Base-by-base conservation (phyloP, 2,888 invertebrate genomes). In the Limulus polyphemus region DNA sequence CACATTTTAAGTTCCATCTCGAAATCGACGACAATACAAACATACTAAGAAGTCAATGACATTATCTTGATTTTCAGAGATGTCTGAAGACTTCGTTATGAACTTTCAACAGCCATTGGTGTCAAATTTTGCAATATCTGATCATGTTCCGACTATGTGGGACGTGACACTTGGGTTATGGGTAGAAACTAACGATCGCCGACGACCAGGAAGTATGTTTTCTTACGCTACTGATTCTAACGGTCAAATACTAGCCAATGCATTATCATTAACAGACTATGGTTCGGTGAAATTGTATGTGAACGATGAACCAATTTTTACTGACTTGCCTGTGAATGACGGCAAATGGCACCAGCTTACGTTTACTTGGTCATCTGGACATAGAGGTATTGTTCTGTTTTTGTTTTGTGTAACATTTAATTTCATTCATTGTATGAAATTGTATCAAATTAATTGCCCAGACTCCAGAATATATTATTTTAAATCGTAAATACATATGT, bases 271-370 rank as follows among this genome's bases (percentile, higher is more conserved):
- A 54, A 65, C 57, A 11, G 65, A 62, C 50, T 65, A 61, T 32
- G 51, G 51, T 5, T 61, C 57, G 10, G 16, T 65, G 1, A 56
- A 60, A 32, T 51, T 65, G 49, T 65, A 60, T 48, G 61, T 65
- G 9, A 65, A 65, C 54, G 61, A 65, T 47, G 56, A 65, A 32
- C 65, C 65, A 0, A 13, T 65, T n/a, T 52, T 59, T 47, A 65
- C 65, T 13, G 61, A 65, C 10, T 55, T 62, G 4, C 56, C 58
- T 49, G 51, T 65, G 10, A 54, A 59, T 10, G 65, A 65, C 48
- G 65, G 65, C 11, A 50, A 61, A 52, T 65, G 65, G 65, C 62
- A 65, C 51, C 65, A 65, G 14, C 12, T 65, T n/a, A 58, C 60
- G 11, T 65, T 65, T 52, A 57, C 62, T 2, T 65, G 64, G 64